Evolutionary conservation across 1,140 invertebrate genomes (phyloP), one percentile per base, ranked within the genome.

Genomic region (Acyrthosiphon pisum): DNA sequence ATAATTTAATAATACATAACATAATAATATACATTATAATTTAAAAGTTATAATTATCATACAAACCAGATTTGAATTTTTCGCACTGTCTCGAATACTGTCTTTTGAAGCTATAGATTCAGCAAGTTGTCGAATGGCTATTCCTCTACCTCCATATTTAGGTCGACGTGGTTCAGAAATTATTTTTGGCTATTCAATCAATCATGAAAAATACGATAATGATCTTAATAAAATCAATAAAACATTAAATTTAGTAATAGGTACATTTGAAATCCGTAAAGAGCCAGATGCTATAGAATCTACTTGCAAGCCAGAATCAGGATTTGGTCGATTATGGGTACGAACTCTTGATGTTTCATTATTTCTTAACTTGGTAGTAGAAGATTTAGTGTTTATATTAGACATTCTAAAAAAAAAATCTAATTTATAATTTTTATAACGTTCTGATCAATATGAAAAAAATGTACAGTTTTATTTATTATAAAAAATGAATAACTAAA

Each of bases 71-170:
- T 48, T 48, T n/a, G 18, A 22, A 35, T 48, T 50, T 20, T 87
- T 87, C 18, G n/a, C n/a, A n/a, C n/a, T n/a, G n/a, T n/a, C n/a
- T n/a, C n/a, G n/a, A n/a, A 50, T 48, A 0, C 11, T 48, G 46
- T 1, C n/a, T 7, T 35, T 87, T n/a, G 6, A 20, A 48, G 86
- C 35, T 2, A 87, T 35, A 87, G 86, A 87, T 87, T 87, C 44
- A 48, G 46, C 18, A n/a, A 87, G 3, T 87, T 87, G 46, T 87
- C 20, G 30, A 87, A 87, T 87, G 30, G 86, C 86, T 18, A 87
- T 50, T 87, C 86, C 86, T 50, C 86, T 87, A n/a, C 86, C 44
- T 20, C 86, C 86, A 48, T 14, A 87, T 87, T 87, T 87, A n/a
- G 6, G 30, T 87, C 2, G 14, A 48, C 1, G 6, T 22, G 30